These are phyloP conservation scores for Chloromyia formosa DNA, from an alignment of 2,888 invertebrate genomes.

Conservation along the genomic window DNA sequence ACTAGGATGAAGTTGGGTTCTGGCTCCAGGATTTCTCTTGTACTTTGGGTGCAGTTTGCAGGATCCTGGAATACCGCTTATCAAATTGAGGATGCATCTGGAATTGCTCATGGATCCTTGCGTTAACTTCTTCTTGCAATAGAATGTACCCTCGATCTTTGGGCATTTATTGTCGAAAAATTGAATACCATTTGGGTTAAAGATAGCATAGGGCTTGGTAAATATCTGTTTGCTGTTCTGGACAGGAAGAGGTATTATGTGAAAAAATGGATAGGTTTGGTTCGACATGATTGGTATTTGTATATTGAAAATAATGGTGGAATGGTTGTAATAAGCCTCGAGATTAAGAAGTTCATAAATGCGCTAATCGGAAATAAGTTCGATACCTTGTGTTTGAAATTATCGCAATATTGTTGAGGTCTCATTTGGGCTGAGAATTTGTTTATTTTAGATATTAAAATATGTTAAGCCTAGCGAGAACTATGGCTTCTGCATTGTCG, in stretches of 20 bases:
- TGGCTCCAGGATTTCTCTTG: background rate
- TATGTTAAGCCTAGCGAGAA: conserved; percentile 32
- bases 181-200: background rate
- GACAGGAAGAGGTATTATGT: background rate
- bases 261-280: background rate
- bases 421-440: conserved; percentile 38
- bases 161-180: conserved; percentile 6
- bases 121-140: background rate
- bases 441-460: conserved; percentile 43
- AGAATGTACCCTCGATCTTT: background rate
- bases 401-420: background rate
- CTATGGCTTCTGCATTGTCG: conserved; percentile 40
- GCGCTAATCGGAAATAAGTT: conserved; percentile 18
- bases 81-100: background rate
- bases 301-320: conserved; percentile 40
- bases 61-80: background rate
- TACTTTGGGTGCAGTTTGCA: background rate
- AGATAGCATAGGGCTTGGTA: background rate
- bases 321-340: conserved; percentile 42
- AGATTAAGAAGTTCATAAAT: conserved; percentile 41
- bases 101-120: background rate
- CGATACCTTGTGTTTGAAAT: conserved; percentile 22
- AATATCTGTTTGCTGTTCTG: background rate
- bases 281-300: conserved; percentile 11
- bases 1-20: background rate